Evolutionary conservation across 2,113 vertebrate species (phyloP).

Genomic region (Tachysurus vachellii): DNA sequence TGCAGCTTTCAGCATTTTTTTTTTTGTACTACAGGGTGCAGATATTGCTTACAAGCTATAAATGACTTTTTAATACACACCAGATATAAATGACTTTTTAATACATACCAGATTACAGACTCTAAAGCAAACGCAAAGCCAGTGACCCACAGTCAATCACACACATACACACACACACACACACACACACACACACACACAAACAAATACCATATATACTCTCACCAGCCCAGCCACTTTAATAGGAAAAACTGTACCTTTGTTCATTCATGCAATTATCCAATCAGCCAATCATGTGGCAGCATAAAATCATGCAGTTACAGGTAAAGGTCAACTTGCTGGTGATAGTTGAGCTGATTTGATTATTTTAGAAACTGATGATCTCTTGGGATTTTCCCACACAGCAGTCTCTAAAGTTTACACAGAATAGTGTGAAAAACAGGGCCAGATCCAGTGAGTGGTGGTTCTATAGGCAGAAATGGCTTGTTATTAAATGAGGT

Average conservation of each 20-base stretch:
- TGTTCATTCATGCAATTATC: not conserved
- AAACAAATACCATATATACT: not conserved
- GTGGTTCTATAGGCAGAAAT: not conserved
- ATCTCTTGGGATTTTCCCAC: not conserved
- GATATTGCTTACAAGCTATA: slow-evolving; percentile 61
- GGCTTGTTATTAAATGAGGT: not conserved
- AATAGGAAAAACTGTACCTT: not conserved
- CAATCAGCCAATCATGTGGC: not conserved
- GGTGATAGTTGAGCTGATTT: not conserved
- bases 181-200: not conserved
- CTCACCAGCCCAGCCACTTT: not conserved
- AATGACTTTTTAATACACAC: slow-evolving; percentile 54
- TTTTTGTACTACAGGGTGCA: slow-evolving; percentile 41
- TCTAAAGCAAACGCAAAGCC: slow-evolving; percentile 43
- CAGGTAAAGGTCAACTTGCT: not conserved
- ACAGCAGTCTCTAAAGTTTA: not conserved
- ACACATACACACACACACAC: not conserved
- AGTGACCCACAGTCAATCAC: slow-evolving; percentile 15
- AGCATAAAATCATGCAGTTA: not conserved
- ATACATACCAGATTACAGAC: slow-evolving; percentile 52
- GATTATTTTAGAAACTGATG: not conserved
- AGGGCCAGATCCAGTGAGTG: not conserved
- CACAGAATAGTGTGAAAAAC: not conserved
- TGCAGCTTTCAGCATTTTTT: slow-evolving; percentile 64
- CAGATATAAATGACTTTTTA: slow-evolving; percentile 54